Base-by-base conservation (phyloP, 2,113 vertebrate genomes). In the Agapornis roseicollis region DNA sequence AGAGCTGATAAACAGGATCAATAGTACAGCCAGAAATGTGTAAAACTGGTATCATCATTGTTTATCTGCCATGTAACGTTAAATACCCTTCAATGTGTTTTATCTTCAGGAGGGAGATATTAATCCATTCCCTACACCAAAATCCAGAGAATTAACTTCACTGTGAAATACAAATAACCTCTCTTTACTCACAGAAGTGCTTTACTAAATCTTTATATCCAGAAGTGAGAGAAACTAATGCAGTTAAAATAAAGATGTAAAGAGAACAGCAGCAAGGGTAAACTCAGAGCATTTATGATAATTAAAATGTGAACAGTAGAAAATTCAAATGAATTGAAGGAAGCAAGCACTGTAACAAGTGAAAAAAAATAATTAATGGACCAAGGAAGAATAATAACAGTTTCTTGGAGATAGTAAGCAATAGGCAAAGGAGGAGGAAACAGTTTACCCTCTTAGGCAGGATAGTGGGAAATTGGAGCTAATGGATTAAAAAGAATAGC, bases 1-100 rank as follows among this genome's bases (percentile, higher is more conserved):
- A 83, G 49, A 44, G 56, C 69, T 94, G 91, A 96, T 96, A 95
- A 95, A 91, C 50, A 90, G 94, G 87, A 97, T 95, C 91, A 95
- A 90, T 71, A 95, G 63, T 88, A 86, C 50, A 95, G 68, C 66
- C 53, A 96, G 86, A 70, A 96, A 96, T 96, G 82, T 90, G 85
- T 87, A 97, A 95, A 96, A 85, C 76, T 80, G 55, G 39, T 93
- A 91, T 88, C 66, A 88, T 70, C 92, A 95, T 87, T 8, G 0
- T 97, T 90, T 93, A 82, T 88, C 93, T 96, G 74, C 71, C 65
- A 74, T 85, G 88, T 94, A 96, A 96, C 58, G 25, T 83, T 81
- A 96, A 93, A 80, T 90, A 87, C 56, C 61, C 92, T 87, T 91
- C 88, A 89, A 76, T 56, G 42, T 91, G 44, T 73, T 95, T 23